Conservation (phyloP, 1,140 invertebrate species). For the Meloidogyne floridensis region DNA sequence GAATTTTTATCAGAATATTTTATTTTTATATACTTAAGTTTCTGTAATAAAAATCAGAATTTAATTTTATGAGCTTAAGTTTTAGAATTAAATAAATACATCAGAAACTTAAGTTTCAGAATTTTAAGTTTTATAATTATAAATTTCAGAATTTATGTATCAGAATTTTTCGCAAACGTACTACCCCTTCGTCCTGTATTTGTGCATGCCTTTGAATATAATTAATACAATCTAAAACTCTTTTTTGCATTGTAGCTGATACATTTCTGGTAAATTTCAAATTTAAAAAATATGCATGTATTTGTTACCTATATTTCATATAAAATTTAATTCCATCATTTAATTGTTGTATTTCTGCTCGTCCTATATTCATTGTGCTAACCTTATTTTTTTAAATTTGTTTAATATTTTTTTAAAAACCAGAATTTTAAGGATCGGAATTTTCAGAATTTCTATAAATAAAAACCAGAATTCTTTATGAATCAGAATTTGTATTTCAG, state of each 20-base stretch:
- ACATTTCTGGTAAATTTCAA: constrained; percentile 43
- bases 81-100: no score
- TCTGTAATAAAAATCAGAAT: no score
- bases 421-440: neutral
- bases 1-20: neutral
- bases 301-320: constrained; percentile 74
- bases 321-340: constrained; percentile 95
- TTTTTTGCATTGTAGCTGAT: constrained; percentile 42
- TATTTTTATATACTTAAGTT: no score
- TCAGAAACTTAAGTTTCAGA: no score
- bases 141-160: no score
- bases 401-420: neutral
- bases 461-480: no score
- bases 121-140: no score
- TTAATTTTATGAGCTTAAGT: no score
- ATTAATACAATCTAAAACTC: constrained; percentile 68
- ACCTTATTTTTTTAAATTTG: constrained; percentile 9
- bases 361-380: constrained; percentile 88
- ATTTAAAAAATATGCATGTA: neutral
- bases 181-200: constrained; percentile 47
- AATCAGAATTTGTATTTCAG: no score
- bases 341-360: constrained; percentile 87
- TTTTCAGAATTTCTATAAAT: no score
- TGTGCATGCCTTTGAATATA: constrained; percentile 53
- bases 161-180: no score